Percentiles rank a stretch among this genome's conserved stretches.
phyloP scores from a whole-genome alignment of 2,797 vertebrate genomes.

The Gadopsis bispinosus region DNA sequence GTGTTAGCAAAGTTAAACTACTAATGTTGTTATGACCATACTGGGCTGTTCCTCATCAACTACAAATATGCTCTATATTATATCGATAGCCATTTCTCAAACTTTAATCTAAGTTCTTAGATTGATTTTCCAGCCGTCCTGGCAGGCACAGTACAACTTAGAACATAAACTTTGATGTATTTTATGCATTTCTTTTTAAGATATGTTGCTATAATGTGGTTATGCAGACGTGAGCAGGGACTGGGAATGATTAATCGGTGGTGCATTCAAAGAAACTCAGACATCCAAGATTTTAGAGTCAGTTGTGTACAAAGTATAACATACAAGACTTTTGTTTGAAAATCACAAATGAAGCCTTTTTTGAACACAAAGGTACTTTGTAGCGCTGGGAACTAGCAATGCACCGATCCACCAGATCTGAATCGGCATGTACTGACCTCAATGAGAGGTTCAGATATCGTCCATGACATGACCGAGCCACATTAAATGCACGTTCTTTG shows the following conservation, averaged over 20 bases:
- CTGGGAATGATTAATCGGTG: not conserved
- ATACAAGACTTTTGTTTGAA: not conserved
- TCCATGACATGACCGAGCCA: not conserved
- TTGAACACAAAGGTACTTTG: not conserved
- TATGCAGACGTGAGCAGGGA: constrained; percentile 1
- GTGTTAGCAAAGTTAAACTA: not conserved
- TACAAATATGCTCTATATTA: not conserved
- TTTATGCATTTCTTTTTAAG: constrained; percentile 5
- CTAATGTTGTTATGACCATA: not conserved
- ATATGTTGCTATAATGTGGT: constrained; percentile 4
- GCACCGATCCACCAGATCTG: too few relatives aligned
- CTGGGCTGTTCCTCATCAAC: constrained; percentile 4
- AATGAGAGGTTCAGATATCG: too few relatives aligned
- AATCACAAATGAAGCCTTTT: not conserved
- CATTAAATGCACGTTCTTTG: not conserved
- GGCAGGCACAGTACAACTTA: not conserved
- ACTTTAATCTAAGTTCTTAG: not conserved
- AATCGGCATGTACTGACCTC: too few relatives aligned
- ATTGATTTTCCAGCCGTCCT: not conserved
- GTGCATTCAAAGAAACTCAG: not conserved
- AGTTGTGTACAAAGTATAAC: not conserved
- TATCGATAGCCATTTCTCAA: not conserved
- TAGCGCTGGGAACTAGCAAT: not conserved
- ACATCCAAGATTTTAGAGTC: not conserved
- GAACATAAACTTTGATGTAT: constrained; percentile 6